Percentiles rank a stretch among this genome's conserved stretches.
phyloP scores from a whole-genome alignment of 2,797 vertebrate genomes.

The Rallus crepitans region DNA sequence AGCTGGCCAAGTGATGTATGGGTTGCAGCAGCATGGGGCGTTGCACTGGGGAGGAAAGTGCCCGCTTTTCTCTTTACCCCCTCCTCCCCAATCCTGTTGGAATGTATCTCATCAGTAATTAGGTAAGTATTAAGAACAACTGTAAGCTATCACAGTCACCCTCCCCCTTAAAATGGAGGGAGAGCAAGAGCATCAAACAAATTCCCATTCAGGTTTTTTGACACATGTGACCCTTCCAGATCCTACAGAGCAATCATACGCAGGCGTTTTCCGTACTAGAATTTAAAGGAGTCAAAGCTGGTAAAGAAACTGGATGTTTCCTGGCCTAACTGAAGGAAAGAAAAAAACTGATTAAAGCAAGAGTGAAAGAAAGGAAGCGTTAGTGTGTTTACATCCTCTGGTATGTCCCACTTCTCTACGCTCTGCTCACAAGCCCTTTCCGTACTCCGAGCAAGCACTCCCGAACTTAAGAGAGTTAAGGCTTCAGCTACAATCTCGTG shows the following conservation, averaged over 20 bases:
- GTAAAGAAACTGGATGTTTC: conserved; percentile 45
- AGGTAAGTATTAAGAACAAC: background rate
- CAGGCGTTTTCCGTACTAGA: background rate
- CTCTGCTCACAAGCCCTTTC: conserved; percentile 35
- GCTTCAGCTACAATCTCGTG: conserved; percentile 51
- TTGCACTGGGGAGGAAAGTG: background rate
- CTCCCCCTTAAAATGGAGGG: background rate
- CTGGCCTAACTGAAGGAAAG: conserved; percentile 39
- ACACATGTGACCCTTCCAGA: background rate
- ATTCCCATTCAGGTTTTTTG: background rate
- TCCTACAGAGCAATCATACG: background rate
- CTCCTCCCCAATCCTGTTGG: background rate
- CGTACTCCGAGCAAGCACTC: conserved; percentile 39
- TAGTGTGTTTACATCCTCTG: conserved; percentile 32
- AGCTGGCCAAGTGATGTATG: accelerated
- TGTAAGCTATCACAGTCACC: background rate
- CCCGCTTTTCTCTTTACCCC: background rate
- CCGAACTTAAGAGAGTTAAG: conserved; percentile 16
- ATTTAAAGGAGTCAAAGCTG: conserved; percentile 8
- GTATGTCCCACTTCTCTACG: background rate
- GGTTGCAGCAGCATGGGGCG: background rate
- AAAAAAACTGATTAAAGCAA: background rate
- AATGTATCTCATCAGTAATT: conserved; percentile 5
- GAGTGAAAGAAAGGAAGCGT: background rate
- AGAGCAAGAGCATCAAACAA: background rate